Evolutionary conservation across 2,797 vertebrate species (phyloP), one percentile per base, ranked within the genome.

Genomic region (Siniperca undulata): DNA sequence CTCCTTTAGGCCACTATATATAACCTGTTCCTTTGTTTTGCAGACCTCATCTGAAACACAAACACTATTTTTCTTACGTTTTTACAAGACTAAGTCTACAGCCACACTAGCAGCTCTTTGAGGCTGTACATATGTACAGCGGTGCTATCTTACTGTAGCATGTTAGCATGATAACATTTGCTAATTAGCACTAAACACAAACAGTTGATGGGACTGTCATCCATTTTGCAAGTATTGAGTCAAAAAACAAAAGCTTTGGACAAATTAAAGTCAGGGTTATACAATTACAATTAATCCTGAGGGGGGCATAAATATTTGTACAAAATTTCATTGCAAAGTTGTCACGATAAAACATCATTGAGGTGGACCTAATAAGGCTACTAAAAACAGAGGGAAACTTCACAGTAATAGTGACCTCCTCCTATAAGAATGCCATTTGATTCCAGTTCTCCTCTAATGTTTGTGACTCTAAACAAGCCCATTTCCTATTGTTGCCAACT

Each of bases 401-500:
- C 20, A 53, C 19, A 77, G 44, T 3, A 34, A 44, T 13, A 7
- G 50, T 66, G 71, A 75, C 30, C 19, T 79, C 66, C n/a, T 72
- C 53, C 22, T 56, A 1, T 14, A 78, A 64, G 62, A 87, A 46
- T 58, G 64, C 5, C n/a, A 67, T 65, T 74, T 77, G 30, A 78
- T 67, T 79, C 44, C 38, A 73, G 59, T 70, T 73, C 38, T 73
- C 56, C 55, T 50, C 48, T 66, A 46, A 84, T 74, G 65, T 73
- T 50, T 84, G 66, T 19, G 59, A 59, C 36, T 86, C 36, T 40
- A 76, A 88, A 82, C 83, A 77, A 79, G 38, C 20, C 36, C 34
- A 81, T 66, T 88, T 90, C 87, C 88, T 78, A 17, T 19, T 59
- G 50, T 58, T 75, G 70, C 68, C 53, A 80, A 82, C 71, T 48